Evolutionary conservation across 2,888 invertebrate genomes (phyloP), one percentile per base, ranked within the genome.

Genomic region (Imbricaverruca yamaguchii): DNA sequence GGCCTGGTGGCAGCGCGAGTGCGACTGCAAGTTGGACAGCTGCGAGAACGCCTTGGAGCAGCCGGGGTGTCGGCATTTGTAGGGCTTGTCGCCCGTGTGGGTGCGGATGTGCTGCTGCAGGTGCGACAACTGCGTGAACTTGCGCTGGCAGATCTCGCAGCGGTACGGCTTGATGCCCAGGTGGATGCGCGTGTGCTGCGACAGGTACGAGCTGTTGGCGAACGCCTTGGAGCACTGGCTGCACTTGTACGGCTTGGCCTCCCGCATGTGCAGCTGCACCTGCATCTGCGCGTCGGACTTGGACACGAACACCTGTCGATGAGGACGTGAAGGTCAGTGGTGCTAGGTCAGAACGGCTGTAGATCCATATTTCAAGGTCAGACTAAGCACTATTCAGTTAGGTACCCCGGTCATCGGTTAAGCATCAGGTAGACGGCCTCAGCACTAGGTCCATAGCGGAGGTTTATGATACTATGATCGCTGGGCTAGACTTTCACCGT

Each of bases 1-100:
- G 84, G 98, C 97, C 87, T 99, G 98, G 90, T 99, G 99, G 90
- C 98, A 98, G 84, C 99, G 93, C 86, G 98, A 98, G 90, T 99
- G 99, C 87, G 96, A 96, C 90, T 99, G 99, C 85, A 99, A 92
- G 90, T 99, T 99, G 87, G 97, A 97, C 86, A 99, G 92, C 88
- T 99, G 99, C 82, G 97, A 97, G 91, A 99, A 99, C 84, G 98
- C 98, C 90, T 99, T 99, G 88, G 96, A 97, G 89, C 97, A 98
- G 85, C 95, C 97, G 55, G 96, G 95, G 89, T 97, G 96, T 86
- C 96, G 93, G 89, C 98, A 98, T 88, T 97, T 96, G 91, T 95
- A 98, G 81, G 99, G 99, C 88, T 99, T 99, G 89, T 99, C 98
- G 82, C 98, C 97, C 74, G 99, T 99, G 88, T 99, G 99, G 84